phyloP scores from a whole-genome alignment of 2,113 vertebrate species.

The Donacobius atricapilla region DNA sequence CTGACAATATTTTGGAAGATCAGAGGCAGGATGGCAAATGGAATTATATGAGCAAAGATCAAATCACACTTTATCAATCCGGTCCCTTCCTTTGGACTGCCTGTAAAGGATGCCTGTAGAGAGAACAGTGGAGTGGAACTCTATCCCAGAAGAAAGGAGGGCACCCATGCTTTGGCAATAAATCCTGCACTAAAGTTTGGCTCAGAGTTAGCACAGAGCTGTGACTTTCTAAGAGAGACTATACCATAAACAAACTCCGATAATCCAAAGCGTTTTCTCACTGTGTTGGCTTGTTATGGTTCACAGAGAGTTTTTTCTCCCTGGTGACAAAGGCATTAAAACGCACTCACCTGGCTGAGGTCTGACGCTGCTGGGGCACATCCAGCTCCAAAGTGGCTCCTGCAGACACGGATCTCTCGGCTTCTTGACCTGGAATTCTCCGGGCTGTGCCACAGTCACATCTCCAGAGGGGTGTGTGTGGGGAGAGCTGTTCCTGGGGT shows the following conservation, averaged over 20 bases:
- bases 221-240: background rate
- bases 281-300: background rate
- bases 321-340: background rate
- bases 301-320: background rate
- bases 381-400: constrained; percentile 15
- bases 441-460: constrained; percentile 64
- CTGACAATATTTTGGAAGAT: background rate
- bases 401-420: constrained; percentile 10
- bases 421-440: constrained; percentile 67
- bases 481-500: background rate
- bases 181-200: background rate
- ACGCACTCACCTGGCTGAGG: constrained; percentile 64
- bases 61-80: background rate
- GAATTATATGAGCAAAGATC: background rate
- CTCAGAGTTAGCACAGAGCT: background rate
- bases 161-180: background rate
- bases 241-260: background rate
- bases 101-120: background rate
- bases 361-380: constrained; percentile 8
- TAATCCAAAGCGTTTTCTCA: background rate
- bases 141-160: background rate
- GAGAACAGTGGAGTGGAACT: background rate
- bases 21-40: background rate
- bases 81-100: background rate
- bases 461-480: constrained; percentile 45